phyloP scores from a whole-genome alignment of 2,888 invertebrate species.

The Onthophagus sagittarius region DNA sequence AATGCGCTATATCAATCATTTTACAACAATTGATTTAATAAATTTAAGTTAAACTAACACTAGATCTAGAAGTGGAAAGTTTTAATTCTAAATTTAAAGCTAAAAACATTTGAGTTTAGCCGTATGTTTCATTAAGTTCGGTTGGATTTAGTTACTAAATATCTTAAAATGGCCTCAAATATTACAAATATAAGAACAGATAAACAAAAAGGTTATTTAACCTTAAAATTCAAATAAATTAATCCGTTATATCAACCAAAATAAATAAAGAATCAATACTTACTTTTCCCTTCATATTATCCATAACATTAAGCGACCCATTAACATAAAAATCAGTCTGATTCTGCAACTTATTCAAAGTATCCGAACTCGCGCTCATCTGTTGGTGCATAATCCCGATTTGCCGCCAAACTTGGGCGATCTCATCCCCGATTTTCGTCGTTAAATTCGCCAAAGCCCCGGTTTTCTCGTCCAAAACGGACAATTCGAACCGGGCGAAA shows the following conservation, averaged over 20 bases:
- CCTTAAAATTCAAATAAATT: too few relatives aligned
- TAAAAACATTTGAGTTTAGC: too few relatives aligned
- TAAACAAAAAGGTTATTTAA: too few relatives aligned
- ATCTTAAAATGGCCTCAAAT: too few relatives aligned
- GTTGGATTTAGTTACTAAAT: too few relatives aligned
- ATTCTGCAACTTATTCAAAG: conserved; percentile 71
- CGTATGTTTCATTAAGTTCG: too few relatives aligned
- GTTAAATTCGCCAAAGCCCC: conserved; percentile 71
- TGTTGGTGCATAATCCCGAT: conserved; percentile 86
- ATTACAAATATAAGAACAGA: too few relatives aligned
- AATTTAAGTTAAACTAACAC: not conserved
- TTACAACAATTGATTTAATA: not conserved
- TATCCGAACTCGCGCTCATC: conserved; percentile 69
- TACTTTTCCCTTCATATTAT: conserved; percentile 73
- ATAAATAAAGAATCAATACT: not conserved
- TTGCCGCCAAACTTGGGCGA: conserved; percentile 85
- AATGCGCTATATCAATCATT: too few relatives aligned
- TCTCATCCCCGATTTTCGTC: conserved; percentile 71
- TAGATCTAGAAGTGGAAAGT: too few relatives aligned
- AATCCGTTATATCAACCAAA: too few relatives aligned
- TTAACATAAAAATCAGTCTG: conserved; percentile 78
- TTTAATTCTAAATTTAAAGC: too few relatives aligned
- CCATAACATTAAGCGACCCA: conserved; percentile 71
- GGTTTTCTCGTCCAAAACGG: conserved; percentile 69
- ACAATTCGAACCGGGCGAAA: conserved; percentile 66